phyloP scores from a whole-genome alignment of 1,140 invertebrate genomes.

The Paraescarpia echinospica region DNA sequence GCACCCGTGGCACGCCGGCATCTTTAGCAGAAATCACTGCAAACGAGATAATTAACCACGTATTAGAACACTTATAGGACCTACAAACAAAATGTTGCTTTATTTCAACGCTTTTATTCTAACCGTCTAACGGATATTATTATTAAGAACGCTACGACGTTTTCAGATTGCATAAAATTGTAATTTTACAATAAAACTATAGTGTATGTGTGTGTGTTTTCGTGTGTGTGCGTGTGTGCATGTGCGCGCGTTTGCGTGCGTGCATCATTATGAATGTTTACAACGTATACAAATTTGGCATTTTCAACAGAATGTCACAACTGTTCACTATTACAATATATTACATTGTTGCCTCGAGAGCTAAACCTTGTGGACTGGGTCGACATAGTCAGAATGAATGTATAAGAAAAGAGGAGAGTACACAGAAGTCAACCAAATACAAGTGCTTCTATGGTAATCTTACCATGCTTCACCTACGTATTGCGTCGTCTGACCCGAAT shows the following conservation, averaged over 20 bases:
- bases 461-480: not conserved
- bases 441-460: not conserved
- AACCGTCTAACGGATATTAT: not conserved
- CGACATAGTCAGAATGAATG: not conserved
- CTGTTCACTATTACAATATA: not conserved
- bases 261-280: not conserved
- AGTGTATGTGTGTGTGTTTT: no score
- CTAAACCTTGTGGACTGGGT: no score
- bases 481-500: not conserved
- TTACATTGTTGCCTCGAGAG: no score
- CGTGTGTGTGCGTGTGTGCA: no score
- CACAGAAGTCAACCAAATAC: not conserved
- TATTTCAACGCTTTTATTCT: not conserved
- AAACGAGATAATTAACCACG: not conserved
- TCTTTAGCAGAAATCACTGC: not conserved
- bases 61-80: not conserved
- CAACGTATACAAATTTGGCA: not conserved
- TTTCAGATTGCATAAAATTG: not conserved
- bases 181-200: no score
- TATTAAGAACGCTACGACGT: not conserved
- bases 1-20: not conserved
- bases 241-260: no score
- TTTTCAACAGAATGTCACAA: not conserved
- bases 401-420: not conserved
- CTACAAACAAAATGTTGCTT: not conserved